Conservation (phyloP, 2,113 vertebrate species). For the Gobius niger region DNA sequence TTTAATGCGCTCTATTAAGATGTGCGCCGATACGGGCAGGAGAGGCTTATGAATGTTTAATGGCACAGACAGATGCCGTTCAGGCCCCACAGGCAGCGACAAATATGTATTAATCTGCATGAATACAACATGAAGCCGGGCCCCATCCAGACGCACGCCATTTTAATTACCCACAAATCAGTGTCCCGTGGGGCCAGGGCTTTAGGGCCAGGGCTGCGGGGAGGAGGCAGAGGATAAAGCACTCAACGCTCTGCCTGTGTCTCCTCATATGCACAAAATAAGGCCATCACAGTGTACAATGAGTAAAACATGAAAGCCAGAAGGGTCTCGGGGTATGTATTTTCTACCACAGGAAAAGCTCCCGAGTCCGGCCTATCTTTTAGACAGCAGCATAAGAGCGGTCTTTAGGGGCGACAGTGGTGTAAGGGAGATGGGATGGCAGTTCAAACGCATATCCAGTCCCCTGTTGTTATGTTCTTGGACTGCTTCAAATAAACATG, state of each 20-base stretch:
- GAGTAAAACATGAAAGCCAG: not conserved
- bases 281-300: constrained; percentile 10
- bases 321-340: too few species aligned
- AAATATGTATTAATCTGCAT: constrained; percentile 82
- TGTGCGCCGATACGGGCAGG: constrained; percentile 56
- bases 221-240: constrained; percentile 26
- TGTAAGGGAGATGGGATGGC: too few species aligned
- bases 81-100: constrained; percentile 69
- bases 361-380: too few species aligned
- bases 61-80: constrained; percentile 73
- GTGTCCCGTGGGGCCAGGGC: constrained; percentile 57
- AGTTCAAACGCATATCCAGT: too few species aligned
- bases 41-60: constrained; percentile 78
- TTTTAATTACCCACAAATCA: constrained; percentile 78
- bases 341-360: too few species aligned
- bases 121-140: constrained; percentile 79
- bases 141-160: constrained; percentile 65
- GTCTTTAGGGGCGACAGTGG: too few species aligned
- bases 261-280: not conserved
- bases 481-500: too few species aligned
- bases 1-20: constrained; percentile 66
- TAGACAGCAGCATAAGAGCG: too few species aligned
- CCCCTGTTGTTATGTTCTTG: too few species aligned
- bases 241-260: constrained; percentile 2
- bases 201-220: constrained; percentile 26